Evolutionary conservation across 1,140 invertebrate genomes (phyloP).

Genomic region (Ctenoplectra terminalis): DNA sequence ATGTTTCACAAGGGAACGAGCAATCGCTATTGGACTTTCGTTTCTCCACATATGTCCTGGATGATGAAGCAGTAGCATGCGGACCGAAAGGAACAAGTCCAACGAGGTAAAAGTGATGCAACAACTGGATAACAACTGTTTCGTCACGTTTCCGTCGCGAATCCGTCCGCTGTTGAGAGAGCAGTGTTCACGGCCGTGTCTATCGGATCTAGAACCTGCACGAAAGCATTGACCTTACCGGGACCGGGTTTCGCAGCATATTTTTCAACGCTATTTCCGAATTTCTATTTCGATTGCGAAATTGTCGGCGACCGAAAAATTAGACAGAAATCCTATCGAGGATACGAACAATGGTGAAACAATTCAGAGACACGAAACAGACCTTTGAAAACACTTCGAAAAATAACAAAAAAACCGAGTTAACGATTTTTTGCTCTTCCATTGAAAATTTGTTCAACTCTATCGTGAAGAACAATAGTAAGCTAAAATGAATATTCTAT

Average conservation of each 20-base stretch:
- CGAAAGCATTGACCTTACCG: conserved; percentile 46
- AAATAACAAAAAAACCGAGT: neutral
- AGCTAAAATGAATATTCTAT: too few species aligned
- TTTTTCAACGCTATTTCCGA: neutral
- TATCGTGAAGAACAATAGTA: too few species aligned
- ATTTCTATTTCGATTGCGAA: conserved; percentile 2
- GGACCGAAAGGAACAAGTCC: conserved; percentile 34
- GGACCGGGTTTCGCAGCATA: neutral
- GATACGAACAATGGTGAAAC: neutral
- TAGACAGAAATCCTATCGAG: neutral
- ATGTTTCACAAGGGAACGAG: neutral
- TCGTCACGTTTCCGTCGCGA: conserved; percentile 53
- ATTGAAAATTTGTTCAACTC: too few species aligned
- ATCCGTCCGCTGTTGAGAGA: conserved; percentile 17
- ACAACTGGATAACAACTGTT: conserved; percentile 54
- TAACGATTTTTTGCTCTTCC: too few species aligned
- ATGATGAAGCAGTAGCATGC: conserved; percentile 18
- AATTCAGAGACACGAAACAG: neutral
- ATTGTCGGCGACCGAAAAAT: neutral
- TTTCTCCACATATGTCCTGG: neutral
- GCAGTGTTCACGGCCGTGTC: conserved; percentile 52
- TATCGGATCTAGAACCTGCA: conserved; percentile 41
- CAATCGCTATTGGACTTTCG: conserved; percentile 9
- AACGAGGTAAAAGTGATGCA: conserved; percentile 56
- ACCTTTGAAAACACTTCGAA: neutral